phyloP scores from a whole-genome alignment of 2,797 vertebrate species.

The Sebastes taczanowskii region DNA sequence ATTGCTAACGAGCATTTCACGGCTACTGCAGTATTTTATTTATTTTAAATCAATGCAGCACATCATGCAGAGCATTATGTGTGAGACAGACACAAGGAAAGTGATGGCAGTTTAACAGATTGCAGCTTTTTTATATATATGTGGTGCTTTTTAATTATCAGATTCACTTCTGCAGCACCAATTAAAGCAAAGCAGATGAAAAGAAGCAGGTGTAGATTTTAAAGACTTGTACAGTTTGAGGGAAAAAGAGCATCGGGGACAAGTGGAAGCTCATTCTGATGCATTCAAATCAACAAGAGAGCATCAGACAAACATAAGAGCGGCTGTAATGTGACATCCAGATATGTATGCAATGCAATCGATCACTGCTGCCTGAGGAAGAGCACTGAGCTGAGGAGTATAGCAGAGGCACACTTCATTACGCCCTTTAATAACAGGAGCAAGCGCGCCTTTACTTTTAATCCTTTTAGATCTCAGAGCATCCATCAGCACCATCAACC shows the following conservation, averaged over 20 bases:
- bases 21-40: not conserved
- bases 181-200: conserved; percentile 12
- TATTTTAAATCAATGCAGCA: not conserved
- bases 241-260: not conserved
- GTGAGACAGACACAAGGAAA: not conserved
- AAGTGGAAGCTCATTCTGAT: not conserved
- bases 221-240: not conserved
- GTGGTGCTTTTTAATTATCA: not conserved
- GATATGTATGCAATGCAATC: conserved; percentile 9
- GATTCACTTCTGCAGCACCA: not conserved
- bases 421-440: conserved; percentile 9
- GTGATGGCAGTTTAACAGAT: not conserved
- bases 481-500: conserved; percentile 30
- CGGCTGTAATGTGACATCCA: not conserved
- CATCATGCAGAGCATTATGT: conserved; percentile 14
- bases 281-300: conserved; percentile 15
- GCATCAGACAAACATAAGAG: not conserved
- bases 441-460: conserved; percentile 6
- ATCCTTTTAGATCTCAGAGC: conserved; percentile 36
- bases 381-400: not conserved
- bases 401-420: conserved; percentile 19
- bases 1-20: not conserved
- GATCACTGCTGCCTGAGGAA: conserved; percentile 6
- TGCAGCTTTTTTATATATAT: not conserved
- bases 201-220: not conserved